Conservation (phyloP, 1,140 invertebrate species). For the Augochlora pura region DNA sequence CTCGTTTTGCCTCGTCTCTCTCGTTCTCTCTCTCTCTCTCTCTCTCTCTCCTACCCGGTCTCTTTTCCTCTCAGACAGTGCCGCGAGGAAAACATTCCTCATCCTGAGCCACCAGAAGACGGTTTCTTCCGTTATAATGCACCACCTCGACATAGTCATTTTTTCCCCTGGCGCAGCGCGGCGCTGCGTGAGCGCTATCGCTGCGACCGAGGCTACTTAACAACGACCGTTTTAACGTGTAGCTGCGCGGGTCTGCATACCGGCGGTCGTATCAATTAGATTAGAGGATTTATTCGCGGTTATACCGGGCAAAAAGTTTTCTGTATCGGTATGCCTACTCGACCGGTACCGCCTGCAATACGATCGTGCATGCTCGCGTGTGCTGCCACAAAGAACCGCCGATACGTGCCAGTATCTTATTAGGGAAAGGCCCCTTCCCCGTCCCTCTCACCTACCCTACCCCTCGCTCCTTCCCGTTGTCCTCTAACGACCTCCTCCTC, state of each 20-base stretch:
- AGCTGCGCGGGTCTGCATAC: slow-evolving; percentile 40
- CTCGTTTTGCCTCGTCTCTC: too few relatives aligned
- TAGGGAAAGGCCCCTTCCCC: slow-evolving; percentile 37
- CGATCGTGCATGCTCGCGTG: slow-evolving; percentile 18
- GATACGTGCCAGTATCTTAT: slow-evolving; percentile 48
- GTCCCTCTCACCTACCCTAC: background rate
- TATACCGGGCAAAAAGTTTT: slow-evolving; percentile 64
- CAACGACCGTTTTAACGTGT: slow-evolving; percentile 64
- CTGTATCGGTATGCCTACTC: slow-evolving; percentile 56
- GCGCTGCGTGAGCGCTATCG: slow-evolving; percentile 8
- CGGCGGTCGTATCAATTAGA: slow-evolving; percentile 72
- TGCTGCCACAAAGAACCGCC: background rate
- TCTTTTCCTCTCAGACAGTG: background rate
- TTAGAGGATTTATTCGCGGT: slow-evolving; percentile 72
- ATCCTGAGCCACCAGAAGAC: background rate
- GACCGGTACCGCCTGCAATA: background rate
- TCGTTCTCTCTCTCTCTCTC: background rate
- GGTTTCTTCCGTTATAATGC: slow-evolving; percentile 28
- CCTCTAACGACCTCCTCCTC: background rate
- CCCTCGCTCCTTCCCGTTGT: background rate
- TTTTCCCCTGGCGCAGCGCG: slow-evolving; percentile 2
- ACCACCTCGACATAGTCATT: slow-evolving; percentile 15
- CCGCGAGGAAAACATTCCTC: slow-evolving; percentile 23
- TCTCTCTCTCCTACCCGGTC: too few relatives aligned
- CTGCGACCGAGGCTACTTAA: slow-evolving; percentile 58